A percentile compares a stretch with the other conserved stretches of the same genome.
Conservation (phyloP, 2,797 vertebrate genomes). For the Podargus strigoides region DNA sequence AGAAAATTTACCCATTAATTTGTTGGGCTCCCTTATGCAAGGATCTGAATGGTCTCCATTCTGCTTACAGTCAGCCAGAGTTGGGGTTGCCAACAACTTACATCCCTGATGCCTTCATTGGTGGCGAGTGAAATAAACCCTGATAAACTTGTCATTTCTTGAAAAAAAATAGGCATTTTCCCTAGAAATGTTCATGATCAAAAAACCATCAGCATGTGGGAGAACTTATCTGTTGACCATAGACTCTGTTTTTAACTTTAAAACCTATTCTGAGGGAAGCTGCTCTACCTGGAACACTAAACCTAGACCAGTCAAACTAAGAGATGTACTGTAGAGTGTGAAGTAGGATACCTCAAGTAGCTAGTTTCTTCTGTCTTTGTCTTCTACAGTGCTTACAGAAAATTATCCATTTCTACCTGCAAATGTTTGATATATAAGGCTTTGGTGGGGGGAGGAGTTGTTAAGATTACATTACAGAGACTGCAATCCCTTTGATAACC, state of each 20-base stretch:
- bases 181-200: neutral
- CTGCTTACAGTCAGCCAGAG: neutral
- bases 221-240: neutral
- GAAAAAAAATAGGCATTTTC: neutral
- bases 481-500: neutral
- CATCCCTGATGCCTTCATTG: neutral
- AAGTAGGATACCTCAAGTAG: neutral
- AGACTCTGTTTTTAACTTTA: neutral
- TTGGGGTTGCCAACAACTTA: fast-evolving
- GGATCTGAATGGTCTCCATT: neutral
- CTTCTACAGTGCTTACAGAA: neutral
- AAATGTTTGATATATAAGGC: neutral
- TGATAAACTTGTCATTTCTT: neutral
- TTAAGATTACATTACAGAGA: neutral
- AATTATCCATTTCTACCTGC: neutral
- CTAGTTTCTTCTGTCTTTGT: neutral
- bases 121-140: neutral
- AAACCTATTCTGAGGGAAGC: neutral
- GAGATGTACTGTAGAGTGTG: neutral
- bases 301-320: neutral
- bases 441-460: neutral
- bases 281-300: neutral
- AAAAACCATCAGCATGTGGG: neutral
- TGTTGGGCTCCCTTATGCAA: neutral
- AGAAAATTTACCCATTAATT: neutral